Evolutionary conservation across 1,140 invertebrate species (phyloP).

Genomic region (Eulimnadia texana): DNA sequence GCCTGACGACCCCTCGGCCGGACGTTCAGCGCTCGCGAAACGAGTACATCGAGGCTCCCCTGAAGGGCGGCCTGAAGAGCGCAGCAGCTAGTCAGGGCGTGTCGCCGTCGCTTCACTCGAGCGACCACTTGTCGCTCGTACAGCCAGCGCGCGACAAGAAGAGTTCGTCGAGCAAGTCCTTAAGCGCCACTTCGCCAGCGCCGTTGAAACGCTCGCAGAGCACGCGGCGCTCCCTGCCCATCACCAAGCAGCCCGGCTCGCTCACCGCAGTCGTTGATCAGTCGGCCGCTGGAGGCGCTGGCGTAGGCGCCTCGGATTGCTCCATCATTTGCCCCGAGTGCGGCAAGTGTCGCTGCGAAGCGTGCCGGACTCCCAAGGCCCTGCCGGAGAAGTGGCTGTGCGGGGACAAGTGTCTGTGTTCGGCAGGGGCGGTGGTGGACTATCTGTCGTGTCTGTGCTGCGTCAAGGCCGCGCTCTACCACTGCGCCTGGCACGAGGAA

Average conservation of each 20-base stretch:
- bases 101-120: constrained; percentile 18
- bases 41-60: constrained; percentile 72
- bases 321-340: constrained; percentile 71
- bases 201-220: constrained; percentile 15
- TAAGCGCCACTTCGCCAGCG: neutral
- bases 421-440: constrained; percentile 69
- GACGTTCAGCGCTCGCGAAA: constrained; percentile 59
- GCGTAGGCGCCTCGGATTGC: constrained; percentile 38
- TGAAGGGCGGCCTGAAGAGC: constrained; percentile 30
- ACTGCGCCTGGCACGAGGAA: constrained; percentile 59
- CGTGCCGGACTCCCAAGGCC: constrained; percentile 65
- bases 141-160: neutral
- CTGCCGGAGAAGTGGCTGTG: constrained; percentile 77
- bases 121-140: neutral
- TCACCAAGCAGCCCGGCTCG: constrained; percentile 21
- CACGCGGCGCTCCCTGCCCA: constrained; percentile 13
- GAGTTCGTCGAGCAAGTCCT: neutral
- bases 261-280: too few species aligned
- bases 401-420: constrained; percentile 68
- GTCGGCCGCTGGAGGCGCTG: constrained; percentile 40
- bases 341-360: constrained; percentile 68
- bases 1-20: constrained; percentile 52
- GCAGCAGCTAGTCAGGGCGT: constrained; percentile 14
- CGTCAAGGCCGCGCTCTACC: constrained; percentile 82
- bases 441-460: constrained; percentile 83